Percentiles rank a stretch among this genome's conserved stretches.
These are phyloP conservation scores for Oncorhynchus masou DNA, from an alignment of 2,113 vertebrate genomes.

Conservation along the genomic window DNA sequence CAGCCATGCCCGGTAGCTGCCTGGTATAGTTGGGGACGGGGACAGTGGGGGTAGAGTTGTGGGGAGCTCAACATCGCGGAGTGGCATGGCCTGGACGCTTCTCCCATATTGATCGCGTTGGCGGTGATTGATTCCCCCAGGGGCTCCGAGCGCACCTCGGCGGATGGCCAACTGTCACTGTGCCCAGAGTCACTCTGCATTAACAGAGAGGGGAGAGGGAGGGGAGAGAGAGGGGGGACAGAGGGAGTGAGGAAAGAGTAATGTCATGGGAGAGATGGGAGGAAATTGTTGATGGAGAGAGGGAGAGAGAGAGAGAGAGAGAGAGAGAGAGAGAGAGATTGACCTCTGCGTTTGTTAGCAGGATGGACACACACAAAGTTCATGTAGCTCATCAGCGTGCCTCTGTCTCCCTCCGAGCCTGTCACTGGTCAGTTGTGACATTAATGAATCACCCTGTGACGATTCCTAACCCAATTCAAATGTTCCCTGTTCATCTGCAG, in stretches of 20 bases:
- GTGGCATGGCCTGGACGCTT: background rate
- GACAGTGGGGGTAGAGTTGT: background rate
- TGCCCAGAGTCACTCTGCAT: slow-evolving; percentile 37
- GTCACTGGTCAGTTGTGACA: background rate
- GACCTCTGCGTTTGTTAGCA: too few relatives aligned
- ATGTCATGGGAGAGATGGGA: background rate
- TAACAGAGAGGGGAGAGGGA: background rate
- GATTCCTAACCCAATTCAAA: background rate
- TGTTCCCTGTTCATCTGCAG: background rate
- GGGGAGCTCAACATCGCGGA: background rate
- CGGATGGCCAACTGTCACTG: slow-evolving; percentile 48
- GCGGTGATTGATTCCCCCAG: slow-evolving; percentile 56
- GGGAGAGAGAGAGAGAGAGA: too few relatives aligned
- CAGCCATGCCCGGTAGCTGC: slow-evolving; percentile 6
- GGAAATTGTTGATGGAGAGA: background rate
- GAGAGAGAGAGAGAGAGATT: too few relatives aligned
- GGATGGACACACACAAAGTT: background rate
- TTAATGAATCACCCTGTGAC: too few relatives aligned
- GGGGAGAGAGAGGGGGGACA: background rate
- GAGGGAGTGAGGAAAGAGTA: slow-evolving; percentile 7
- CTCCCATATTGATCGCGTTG: slow-evolving; percentile 58
- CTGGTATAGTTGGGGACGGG: background rate
- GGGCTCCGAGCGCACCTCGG: slow-evolving; percentile 24
- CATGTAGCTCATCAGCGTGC: background rate
- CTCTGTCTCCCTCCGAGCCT: background rate